A percentile compares a stretch with the other conserved stretches of the same genome.
Conservation (phyloP, 2,797 vertebrate genomes). For the Erethizon dorsatum region DNA sequence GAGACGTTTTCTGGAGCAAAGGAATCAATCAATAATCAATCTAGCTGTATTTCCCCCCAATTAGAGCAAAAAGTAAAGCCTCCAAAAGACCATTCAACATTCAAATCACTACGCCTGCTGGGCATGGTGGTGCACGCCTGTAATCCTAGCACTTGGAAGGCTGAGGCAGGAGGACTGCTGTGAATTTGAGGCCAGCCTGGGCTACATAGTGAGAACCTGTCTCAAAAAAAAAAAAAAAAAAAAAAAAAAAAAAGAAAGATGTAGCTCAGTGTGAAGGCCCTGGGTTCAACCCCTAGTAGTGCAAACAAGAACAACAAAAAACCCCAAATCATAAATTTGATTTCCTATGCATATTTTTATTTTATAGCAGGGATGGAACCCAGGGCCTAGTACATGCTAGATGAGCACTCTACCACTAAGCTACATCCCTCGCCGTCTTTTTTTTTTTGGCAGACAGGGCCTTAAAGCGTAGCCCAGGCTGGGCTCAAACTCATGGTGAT, state of each 20-base stretch:
- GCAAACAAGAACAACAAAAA: not conserved
- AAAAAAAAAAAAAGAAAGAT: not conserved
- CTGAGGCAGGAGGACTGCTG: too few relatives aligned
- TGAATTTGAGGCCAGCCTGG: too few relatives aligned
- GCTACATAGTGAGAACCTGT: too few relatives aligned
- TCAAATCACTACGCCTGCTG: not conserved
- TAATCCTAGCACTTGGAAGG: too few relatives aligned
- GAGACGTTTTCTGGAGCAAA: not conserved
- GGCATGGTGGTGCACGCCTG: too few relatives aligned
- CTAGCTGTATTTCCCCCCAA: not conserved
- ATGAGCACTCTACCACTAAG: too few relatives aligned
- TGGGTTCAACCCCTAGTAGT: not conserved
- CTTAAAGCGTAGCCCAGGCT: not conserved
- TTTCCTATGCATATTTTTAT: not conserved
- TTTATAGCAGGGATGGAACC: not conserved
- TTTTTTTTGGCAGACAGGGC: not conserved
- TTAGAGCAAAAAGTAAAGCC: not conserved
- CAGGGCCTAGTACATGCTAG: not conserved
- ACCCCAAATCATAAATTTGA: not conserved
- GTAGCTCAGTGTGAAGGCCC: not conserved
- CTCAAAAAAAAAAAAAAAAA: not conserved
- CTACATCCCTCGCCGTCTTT: too few relatives aligned
- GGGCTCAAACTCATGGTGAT: not conserved
- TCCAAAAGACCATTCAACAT: not conserved
- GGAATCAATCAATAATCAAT: slow-evolving; percentile 8